Percentiles rank a stretch among this genome's conserved stretches.
Evolutionary conservation across 2,113 vertebrate species (phyloP).

Genomic region (Dryoscopus gambensis): DNA sequence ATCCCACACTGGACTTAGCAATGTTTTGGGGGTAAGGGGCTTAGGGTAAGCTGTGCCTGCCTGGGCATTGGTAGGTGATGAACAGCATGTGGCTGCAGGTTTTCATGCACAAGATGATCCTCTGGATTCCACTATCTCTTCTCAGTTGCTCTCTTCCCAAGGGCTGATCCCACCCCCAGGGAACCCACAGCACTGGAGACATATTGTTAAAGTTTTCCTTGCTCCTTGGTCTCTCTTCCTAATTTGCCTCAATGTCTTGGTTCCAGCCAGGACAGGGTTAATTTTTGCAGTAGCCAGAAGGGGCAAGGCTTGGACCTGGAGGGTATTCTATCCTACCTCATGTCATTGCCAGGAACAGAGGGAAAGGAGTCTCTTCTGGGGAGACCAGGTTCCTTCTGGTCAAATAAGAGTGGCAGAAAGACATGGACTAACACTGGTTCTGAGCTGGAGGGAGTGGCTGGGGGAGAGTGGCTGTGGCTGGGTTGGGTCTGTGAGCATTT

Average conservation of each 20-base stretch:
- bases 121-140: not conserved
- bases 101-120: not conserved
- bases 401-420: not conserved
- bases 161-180: not conserved
- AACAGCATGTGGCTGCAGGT: not conserved
- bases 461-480: not conserved
- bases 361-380: not conserved
- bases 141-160: not conserved
- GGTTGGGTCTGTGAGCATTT: not conserved
- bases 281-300: not conserved
- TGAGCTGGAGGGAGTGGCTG: not conserved
- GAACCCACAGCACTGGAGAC: not conserved
- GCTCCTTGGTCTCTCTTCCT: not conserved
- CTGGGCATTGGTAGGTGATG: not conserved
- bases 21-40: not conserved
- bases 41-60: not conserved
- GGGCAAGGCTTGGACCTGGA: not conserved
- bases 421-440: fast-evolving
- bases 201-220: not conserved
- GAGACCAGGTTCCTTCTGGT: not conserved
- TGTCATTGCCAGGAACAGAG: not conserved
- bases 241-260: not conserved
- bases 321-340: not conserved
- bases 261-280: not conserved
- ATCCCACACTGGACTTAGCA: not conserved